Conservation (phyloP, 1,140 invertebrate genomes). For the Macrotrachela quadricornifera region DNA sequence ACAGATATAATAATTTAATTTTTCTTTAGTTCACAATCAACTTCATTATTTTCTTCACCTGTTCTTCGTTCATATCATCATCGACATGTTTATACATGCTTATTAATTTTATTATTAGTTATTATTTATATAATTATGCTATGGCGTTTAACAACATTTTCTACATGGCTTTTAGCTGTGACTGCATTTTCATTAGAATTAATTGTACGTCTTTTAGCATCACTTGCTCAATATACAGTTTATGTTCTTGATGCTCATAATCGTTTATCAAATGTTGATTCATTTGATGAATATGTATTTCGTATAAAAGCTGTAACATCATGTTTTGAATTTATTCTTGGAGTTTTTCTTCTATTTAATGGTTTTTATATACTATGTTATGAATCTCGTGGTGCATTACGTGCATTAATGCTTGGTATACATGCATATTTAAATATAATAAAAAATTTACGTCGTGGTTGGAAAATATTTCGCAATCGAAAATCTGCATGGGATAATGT, state of each 20-base stretch:
- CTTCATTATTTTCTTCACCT: background rate
- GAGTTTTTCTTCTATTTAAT: constrained; percentile 29
- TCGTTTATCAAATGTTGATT: constrained; percentile 42
- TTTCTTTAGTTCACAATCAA: background rate
- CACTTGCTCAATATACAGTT: constrained; percentile 35
- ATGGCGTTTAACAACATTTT: constrained; percentile 13
- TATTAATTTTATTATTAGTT: no score
- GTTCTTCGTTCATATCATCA: background rate
- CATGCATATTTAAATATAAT: constrained; percentile 95
- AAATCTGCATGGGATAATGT: constrained; percentile 70
- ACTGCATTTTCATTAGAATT: constrained; percentile 26
- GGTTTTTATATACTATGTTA: constrained; percentile 29
- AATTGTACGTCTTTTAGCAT: constrained; percentile 23
- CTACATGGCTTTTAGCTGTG: constrained; percentile 25
- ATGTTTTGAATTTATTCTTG: constrained; percentile 28
- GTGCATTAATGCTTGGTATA: constrained; percentile 56
- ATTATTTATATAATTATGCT: constrained; percentile 11
- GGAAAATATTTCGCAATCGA: constrained; percentile 74
- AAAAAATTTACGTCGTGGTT: constrained; percentile 70
- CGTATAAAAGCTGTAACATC: constrained; percentile 57
- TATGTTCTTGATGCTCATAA: constrained; percentile 54
- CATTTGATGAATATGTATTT: constrained; percentile 71
- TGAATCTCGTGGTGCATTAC: constrained; percentile 25
- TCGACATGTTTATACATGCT: background rate
- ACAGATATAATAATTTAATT: no score